Evolutionary conservation across 2,113 vertebrate species (phyloP), one percentile per base, ranked within the genome.

Genomic region (Elachura formosa): DNA sequence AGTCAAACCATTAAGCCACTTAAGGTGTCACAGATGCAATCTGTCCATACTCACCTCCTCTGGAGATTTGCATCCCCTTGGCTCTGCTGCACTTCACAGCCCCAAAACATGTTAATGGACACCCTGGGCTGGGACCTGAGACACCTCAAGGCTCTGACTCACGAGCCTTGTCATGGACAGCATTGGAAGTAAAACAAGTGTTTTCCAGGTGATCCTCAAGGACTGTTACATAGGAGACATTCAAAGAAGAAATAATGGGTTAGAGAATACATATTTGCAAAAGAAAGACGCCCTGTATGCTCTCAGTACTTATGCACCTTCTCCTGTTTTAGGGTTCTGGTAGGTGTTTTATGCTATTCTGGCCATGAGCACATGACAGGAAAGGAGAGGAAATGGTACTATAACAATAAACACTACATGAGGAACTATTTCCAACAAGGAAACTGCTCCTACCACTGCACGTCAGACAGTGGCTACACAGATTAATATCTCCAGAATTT

Each of bases 341-440:
- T 16, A 34, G 31, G 11, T n/a, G 22, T 33, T 75, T 75, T 41
- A 25, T 43, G 19, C 11, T 73, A 17, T 73, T 83, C 72, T 71
- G 48, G 25, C 28, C 11, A 4, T 11, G 7, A 78, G 16, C 0
- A 0, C 19, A 31, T 26, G 21, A 82, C 33, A 55, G 23, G n/a
- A 90, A 61, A 78, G 40, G 28, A 66, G 36, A 69, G 29, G 41
- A 93, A 89, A 46, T 26, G 16, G 31, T 66, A n/a, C 4, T 14
- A 2, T 29, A 40, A 46, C 28, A 46, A 45, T 40, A 36, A 84
- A 33, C 54, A 77, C 11, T 13, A 16, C 51, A 71, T n/a, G 25
- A 36, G 14, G 52, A 36, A 75, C 52, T 25, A 40, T 28, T 88
- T 71, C 84, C 84, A 75, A 3, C 11, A 45, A n/a, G 43, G 52